Conservation (phyloP, 2,888 invertebrate species). For the Suillia variegata region DNA sequence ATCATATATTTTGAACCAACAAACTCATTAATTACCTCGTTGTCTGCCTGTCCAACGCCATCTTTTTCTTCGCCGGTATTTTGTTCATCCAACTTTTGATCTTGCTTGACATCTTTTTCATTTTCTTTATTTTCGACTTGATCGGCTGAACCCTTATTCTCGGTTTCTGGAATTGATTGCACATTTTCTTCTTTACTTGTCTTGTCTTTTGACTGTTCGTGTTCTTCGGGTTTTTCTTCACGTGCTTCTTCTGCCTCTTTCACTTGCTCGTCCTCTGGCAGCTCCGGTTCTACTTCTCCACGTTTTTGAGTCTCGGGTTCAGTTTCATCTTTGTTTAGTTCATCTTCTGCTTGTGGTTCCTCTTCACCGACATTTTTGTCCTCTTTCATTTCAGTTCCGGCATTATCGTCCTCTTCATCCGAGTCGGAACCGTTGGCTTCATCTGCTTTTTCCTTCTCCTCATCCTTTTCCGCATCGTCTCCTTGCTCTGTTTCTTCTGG, state of each 20-base stretch:
- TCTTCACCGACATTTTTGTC: constrained; percentile 60
- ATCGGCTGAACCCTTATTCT: constrained; percentile 56
- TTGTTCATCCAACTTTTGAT: constrained; percentile 64
- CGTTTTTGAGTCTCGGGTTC: constrained; percentile 63
- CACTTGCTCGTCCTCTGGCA: constrained; percentile 68
- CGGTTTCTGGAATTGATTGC: constrained; percentile 55
- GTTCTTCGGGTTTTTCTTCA: constrained; percentile 59
- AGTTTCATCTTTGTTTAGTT: constrained; percentile 49
- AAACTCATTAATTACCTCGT: constrained; percentile 63
- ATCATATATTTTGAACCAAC: too few species aligned
- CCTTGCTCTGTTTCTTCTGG: constrained; percentile 53
- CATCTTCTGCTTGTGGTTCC: constrained; percentile 63
- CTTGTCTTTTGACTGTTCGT: constrained; percentile 57
- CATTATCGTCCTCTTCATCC: constrained; percentile 63
- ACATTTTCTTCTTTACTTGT: constrained; percentile 58
- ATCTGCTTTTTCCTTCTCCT: constrained; percentile 62
- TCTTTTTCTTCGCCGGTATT: constrained; percentile 66
- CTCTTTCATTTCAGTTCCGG: constrained; percentile 54
- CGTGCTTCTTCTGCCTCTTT: constrained; percentile 63
- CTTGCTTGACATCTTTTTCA: constrained; percentile 57
- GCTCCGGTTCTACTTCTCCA: constrained; percentile 38
- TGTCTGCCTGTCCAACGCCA: constrained; percentile 76
- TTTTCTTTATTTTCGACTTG: constrained; percentile 59
- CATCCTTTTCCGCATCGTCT: constrained; percentile 57
- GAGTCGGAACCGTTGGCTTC: constrained; percentile 61